Base-by-base conservation (phyloP, 92 coral and sea anemone species). In the Scolanthus callimorphus region DNA sequence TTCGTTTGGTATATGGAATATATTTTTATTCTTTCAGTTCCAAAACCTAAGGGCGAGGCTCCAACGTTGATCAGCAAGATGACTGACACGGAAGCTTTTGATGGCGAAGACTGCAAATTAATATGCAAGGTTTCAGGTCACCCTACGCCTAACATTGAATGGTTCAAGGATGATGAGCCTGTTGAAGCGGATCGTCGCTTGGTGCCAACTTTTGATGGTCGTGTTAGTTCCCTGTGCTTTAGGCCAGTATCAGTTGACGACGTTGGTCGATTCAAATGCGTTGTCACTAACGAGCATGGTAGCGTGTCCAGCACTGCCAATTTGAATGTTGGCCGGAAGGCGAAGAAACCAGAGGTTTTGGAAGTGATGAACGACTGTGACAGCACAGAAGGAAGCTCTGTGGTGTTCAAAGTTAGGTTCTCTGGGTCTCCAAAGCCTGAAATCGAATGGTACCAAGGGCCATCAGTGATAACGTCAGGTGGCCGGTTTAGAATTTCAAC, bases 371-470 rank as follows among this genome's bases (percentile, higher is more conserved):
- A 79, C 31, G 78, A 81, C 60, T 56, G 79, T 44, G 69, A 55
- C 30, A 60, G 63, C 17, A 68, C 59, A 9, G 78, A 65, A 34
- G 85, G 55, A 13, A 64, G 43, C 1, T 89, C 80, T 41, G 82
- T 78, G 39, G 45, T 81, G 22, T 89, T 86, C 62, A 91, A 86
- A 59, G 77, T 79, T 15, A 76, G 80, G 11, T 72, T 91, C 20
- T 54, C 60, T n/a, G 97, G 97, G 2, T 60, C 59, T 53, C 99
- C 99, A 17, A 49, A 43, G 3, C 98, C 98, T 2, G 80, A 84
- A 34, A 74, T 92, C 27, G 98, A 89, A 39, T 92, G 98, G 98
- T 92, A 76, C 67, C 78, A 68, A 41, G 94, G 79, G 20, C 86
- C 73, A 55, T 51, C 51, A 13, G 80, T 48, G 10, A 64, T 92